Base-by-base conservation (phyloP, 2,888 invertebrate genomes). In the Cylindroiulus punctatus region DNA sequence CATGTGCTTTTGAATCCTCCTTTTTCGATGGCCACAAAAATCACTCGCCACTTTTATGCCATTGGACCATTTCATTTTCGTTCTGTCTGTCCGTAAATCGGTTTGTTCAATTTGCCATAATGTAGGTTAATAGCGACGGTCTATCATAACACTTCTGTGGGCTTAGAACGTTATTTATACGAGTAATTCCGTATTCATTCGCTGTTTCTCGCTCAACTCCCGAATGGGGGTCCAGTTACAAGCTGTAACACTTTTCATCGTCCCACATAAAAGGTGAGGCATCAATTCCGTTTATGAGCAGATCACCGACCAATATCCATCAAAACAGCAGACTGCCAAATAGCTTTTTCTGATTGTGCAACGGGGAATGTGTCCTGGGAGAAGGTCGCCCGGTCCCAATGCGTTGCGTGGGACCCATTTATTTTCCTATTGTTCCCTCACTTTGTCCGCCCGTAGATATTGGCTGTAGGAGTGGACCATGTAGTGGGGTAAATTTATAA, bases 291-390 rank as follows among this genome's bases (percentile, higher is more conserved):
- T 65, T 65, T 65, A 65, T 65, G 65, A 65, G n/a, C 26, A 65
- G 65, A 65, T 65, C 26, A 65, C 65, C 65, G 65, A 26, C 65
- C 65, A 65, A n/a, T 65, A 65, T 65, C 65, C 65, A 65, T 65
- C 65, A 65, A 65, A 65, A 65, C 65, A 65, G 65, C 65, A 65
- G 65, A 65, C 65, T 65, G 65, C 65, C 65, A n/a, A 65, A 65
- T 65, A 26, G 65, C 65, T 65, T 65, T 40, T 65, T 65, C 65
- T 65, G 65, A 65, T 65, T 65, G 65, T 65, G 26, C 65, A 65
- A 26, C 65, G 65, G 65, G 65, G 65, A 26, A 22, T 22, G 26
- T 65, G 65, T 52, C 52, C 52, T n/a, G 52, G 52, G 52, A 52
- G 52, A 52, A 52, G 52, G 52, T 52, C 52, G 52, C 52, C 52